Base-by-base conservation (phyloP, 2,888 invertebrate species). In the Lamellibrachia columna region DNA sequence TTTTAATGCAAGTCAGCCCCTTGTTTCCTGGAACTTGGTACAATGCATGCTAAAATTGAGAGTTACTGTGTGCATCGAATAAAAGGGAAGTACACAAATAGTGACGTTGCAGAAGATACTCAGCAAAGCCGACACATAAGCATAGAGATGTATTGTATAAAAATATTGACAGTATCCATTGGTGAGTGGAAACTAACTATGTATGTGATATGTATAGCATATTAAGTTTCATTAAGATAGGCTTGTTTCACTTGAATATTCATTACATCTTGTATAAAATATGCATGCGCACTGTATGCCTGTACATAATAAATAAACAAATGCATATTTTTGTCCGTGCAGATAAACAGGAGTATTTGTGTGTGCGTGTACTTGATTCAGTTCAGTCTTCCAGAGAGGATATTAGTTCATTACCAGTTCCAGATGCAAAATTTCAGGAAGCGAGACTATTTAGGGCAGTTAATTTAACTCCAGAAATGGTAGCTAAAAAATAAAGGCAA, bases 281-380 rank as follows among this genome's bases (percentile, higher is more conserved):
- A 75, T 75, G 75, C 75, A 75, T 75, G 75, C 75, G n/a, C 22
- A 75, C 15, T 22, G 75, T 75, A 75, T 75, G 75, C 75, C 55
- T 75, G 75, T 75, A 75, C 22, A 75, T 75, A 75, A 22, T 75
- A 75, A 75, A 75, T 75, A 75, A 75, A 75, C 22, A 75, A 22
- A 75, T 75, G 75, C 75, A 75, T 75, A 75, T 75, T 75, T 75
- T 75, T 75, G 22, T 75, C 22, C n/a, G 75, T 75, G 75, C 75
- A 22, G 22, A 75, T 75, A 75, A 75, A 75, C 75, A 75, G n/a
- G 22, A 75, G 75, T 75, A 22, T n/a, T 22, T 15, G 75, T 75
- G 15, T 75, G 75, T 75, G 22, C 15, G 7, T 60, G 22, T 60
- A 6, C 22, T 22, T 6, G 75, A 22, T 7, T 55, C 8, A 15